phyloP scores from a whole-genome alignment of 2,888 invertebrate genomes.

The Drosophila acutilabella region DNA sequence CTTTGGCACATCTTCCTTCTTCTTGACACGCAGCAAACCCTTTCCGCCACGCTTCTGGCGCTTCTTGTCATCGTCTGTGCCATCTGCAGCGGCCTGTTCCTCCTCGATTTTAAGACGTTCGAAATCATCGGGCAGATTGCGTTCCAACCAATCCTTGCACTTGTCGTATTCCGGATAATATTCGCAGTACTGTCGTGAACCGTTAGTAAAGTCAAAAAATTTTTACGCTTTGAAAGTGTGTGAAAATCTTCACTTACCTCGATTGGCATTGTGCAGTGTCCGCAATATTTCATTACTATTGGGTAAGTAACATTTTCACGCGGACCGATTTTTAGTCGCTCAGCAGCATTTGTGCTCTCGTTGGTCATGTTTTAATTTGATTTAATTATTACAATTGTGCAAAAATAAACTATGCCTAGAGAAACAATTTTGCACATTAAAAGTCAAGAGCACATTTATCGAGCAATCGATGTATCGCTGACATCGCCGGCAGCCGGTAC shows the following conservation, averaged over 20 bases:
- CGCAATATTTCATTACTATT: conserved; percentile 94
- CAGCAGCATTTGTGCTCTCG: conserved; percentile 87
- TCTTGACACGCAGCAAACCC: conserved; percentile 97
- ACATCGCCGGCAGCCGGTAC: neutral
- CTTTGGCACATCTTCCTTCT: conserved; percentile 95
- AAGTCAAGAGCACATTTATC: conserved; percentile 22
- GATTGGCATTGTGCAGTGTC: conserved; percentile 97
- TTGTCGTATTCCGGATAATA: conserved; percentile 99
- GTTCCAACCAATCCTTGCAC: conserved; percentile 98
- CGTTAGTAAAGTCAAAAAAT: neutral
- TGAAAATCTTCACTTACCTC: conserved; percentile 87
- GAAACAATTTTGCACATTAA: conserved; percentile 24
- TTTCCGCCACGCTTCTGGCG: conserved; percentile 98
- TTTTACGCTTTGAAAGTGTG: neutral
- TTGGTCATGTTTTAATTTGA: conserved; percentile 86
- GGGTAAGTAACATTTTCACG: conserved; percentile 92
- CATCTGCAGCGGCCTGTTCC: conserved; percentile 88
- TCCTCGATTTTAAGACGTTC: conserved; percentile 90
- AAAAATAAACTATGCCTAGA: conserved; percentile 17
- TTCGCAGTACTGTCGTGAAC: conserved; percentile 93
- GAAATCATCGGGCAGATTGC: conserved; percentile 96
- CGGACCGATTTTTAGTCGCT: conserved; percentile 88
- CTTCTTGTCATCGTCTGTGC: conserved; percentile 96
- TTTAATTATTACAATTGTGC: conserved; percentile 19
- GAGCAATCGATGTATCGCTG: conserved; percentile 25